Conservation (phyloP, 2,797 vertebrate species). For the Agapornis canus region DNA sequence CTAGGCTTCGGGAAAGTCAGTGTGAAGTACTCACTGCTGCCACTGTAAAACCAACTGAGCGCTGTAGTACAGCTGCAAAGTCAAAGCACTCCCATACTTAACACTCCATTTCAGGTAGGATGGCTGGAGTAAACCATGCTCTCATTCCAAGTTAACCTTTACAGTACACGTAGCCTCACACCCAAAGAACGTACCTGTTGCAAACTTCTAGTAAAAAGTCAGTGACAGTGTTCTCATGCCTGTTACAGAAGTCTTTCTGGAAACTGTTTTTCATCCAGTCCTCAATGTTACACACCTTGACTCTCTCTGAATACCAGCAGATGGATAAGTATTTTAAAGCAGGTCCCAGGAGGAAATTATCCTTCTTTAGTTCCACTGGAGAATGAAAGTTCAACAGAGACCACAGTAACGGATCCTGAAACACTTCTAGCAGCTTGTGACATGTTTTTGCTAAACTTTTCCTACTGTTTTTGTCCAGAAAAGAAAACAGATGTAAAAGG, state of each 20-base stretch:
- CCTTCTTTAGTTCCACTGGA: conserved; percentile 83
- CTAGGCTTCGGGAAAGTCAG: background rate
- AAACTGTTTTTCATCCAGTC: conserved; percentile 91
- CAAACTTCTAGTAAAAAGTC: conserved; percentile 86
- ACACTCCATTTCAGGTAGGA: background rate
- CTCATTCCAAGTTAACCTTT: background rate
- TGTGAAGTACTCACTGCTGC: background rate
- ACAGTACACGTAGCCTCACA: background rate
- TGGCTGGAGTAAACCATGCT: background rate
- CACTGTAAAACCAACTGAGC: background rate
- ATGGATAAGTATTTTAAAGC: conserved; percentile 85
- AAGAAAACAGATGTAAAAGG: conserved; percentile 92
- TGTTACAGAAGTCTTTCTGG: conserved; percentile 90
- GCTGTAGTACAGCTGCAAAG: background rate
- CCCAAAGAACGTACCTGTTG: conserved; percentile 73
- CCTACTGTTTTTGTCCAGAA: conserved; percentile 90
- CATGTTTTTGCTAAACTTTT: conserved; percentile 86
- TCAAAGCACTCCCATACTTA: background rate
- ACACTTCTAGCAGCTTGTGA: conserved; percentile 78
- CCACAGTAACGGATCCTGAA: conserved; percentile 89
- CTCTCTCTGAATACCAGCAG: conserved; percentile 91
- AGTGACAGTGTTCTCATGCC: conserved; percentile 84
- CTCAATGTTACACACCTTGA: conserved; percentile 94
- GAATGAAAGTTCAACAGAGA: conserved; percentile 85
- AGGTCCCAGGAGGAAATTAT: conserved; percentile 89